Evolutionary conservation across 2,888 invertebrate genomes (phyloP), one percentile per base, ranked within the genome.

Genomic region (Cosmopolites sordidus): DNA sequence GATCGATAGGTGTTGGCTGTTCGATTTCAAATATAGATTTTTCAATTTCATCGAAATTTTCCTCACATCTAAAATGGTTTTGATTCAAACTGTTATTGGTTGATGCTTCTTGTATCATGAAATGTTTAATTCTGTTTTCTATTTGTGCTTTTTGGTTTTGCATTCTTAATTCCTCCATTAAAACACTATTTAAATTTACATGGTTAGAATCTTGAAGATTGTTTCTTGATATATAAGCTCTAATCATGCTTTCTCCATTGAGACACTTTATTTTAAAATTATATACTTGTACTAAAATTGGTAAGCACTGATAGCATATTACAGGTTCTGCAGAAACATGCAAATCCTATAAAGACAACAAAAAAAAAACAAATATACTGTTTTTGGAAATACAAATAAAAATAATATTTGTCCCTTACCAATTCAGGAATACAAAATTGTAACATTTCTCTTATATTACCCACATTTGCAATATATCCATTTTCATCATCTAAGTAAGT

Each of bases 401-500:
- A n/a, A n/a, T n/a, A n/a, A n/a, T n/a, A n/a, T n/a, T n/a, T n/a
- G 6, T 12, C 38, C n/a, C 16, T 63, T 62, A 68, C 68, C 66
- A 68, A 56, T 59, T 68, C 68, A 17, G 68, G 68, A 15, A 67
- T 58, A 54, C 67, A 68, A 45, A 64, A 61, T 50, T 66, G 64
- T 30, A 68, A 41, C 62, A 67, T 63, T 51, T 68, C 68, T 48
- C 59, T 56, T 29, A 64, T 57, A 50, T 56, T 64, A 29, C 62
- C 65, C 15, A 58, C 59, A 59, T 62, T 59, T 44, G 62, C 58
- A 15, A 63, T 55, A 22, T 59, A 60, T 42, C 60, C 60, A 37
- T 30, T 51, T 11, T 49, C 57, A 37, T 57, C 59, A 46, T 58
- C 58, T 9, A 60, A 29, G 15, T 48, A 58, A 9, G 50, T 48